Evolutionary conservation across 2,113 vertebrate genomes (phyloP), one percentile per base, ranked within the genome.

Genomic region (Picathartes gymnocephalus): DNA sequence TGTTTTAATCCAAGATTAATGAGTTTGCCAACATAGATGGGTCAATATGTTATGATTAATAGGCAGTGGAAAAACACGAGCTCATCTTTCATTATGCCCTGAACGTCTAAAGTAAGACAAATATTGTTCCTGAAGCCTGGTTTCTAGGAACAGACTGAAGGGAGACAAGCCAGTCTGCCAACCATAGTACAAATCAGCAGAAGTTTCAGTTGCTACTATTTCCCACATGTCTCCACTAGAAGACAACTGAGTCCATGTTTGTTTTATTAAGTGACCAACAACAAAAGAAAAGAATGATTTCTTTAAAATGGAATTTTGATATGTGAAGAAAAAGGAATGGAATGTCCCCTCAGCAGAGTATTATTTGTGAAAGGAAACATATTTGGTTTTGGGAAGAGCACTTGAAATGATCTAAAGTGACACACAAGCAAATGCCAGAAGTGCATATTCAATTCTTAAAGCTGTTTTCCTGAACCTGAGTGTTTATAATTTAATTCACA

Each of bases 281-380:
- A 76, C 70, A 92, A 91, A 93, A 92, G 81, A 71, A 87, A 93
- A 62, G 33, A 93, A 44, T 15, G 8, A 28, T 48, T 93, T 78
- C 35, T 93, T 94, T 87, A 28, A 62, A 92, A 74, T 83, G 51
- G 62, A 91, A 86, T 96, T 96, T 79, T 92, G 92, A 90, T 96
- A 77, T 65, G 51, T 73, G 70, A 91, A 86, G 11, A 39, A 69
- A 45, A 72, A 54, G 77, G 95, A 97, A 96, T 93, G 85, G 96
- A 96, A 97, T 95, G 95, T 94, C 90, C 94, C 70, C 51, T 94
- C 88, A 95, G 93, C 85, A 81, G 77, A 78, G 56, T 72, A 78
- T 94, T 95, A 69, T 90, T 95, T 88, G 62, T 78, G 81, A 93
- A 87, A 78, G 58, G 87, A 93, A 97, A 71, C 74, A 78, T 82